Evolutionary conservation across 2,888 invertebrate species (phyloP), one percentile per base, ranked within the genome.

Genomic region (Crematogaster levior): DNA sequence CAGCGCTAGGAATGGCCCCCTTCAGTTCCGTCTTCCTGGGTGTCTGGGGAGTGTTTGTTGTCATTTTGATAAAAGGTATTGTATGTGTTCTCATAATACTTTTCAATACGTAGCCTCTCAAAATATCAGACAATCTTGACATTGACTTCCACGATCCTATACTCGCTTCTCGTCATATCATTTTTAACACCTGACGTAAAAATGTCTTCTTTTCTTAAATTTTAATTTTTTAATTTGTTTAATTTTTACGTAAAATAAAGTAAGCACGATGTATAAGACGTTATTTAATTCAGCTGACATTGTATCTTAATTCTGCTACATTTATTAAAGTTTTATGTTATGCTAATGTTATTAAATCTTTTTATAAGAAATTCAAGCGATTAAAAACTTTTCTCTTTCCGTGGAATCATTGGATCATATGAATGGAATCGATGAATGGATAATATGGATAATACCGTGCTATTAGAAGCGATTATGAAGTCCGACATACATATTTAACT

Each of bases 21-120:
- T 93, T 92, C 92, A 93, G 92, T 91, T 92, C 94, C 87, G 92
- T 94, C 88, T 93, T 94, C 92, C 91, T 94, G 89, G 93, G 94
- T 84, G 92, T 94, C 90, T 94, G 94, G 94, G 94, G 93, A 89
- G 91, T 94, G 86, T 93, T 94, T 80, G 91, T 94, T 88, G 91
- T 94, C 88, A 90, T 92, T 89, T 91, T 94, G 85, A 93, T 94
- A 89, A 92, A 94, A 94, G 94, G 94, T 94, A 7, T 15, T 21
- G 15, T 21, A 6, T 12, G 24, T 12, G 12, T 40, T 74, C 24
- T 24, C n/a, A n/a, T 18, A 9, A 12, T 48, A 21, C 48, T 51
- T 74, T 21, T 65, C 7, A 18, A 15, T 24, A 24, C 46, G 10
- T 18, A 15, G 5, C 48, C 18, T 61, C 24, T 56, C 6, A 18